Conservation (phyloP, 2,113 vertebrate species). For the Porphyrio hochstetteri region DNA sequence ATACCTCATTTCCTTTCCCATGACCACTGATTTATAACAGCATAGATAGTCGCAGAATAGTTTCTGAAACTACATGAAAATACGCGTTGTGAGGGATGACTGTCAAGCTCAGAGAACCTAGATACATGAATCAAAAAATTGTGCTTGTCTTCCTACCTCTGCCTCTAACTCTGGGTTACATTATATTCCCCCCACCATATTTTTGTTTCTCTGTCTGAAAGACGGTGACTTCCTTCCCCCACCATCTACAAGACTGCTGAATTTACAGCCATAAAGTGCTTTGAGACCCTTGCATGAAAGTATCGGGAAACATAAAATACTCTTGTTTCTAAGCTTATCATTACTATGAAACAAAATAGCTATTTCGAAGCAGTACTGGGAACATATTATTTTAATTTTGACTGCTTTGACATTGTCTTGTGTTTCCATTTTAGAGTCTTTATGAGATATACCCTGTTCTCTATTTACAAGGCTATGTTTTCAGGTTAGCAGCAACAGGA, state of each 20-base stretch:
- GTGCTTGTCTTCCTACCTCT: neutral
- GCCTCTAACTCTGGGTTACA: neutral
- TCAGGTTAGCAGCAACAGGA: neutral
- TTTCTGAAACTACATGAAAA: constrained; percentile 3
- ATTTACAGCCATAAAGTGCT: neutral
- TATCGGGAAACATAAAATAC: neutral
- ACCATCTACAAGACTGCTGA: neutral
- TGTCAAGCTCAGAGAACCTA: neutral
- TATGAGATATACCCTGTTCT: neutral
- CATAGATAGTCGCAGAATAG: neutral
- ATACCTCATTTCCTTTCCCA: neutral
- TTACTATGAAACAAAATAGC: neutral
- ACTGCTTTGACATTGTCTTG: neutral
- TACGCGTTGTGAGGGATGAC: neutral
- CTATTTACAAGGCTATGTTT: neutral
- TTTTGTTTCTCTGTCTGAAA: neutral
- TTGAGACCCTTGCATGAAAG: neutral
- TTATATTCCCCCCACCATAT: neutral
- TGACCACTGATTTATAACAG: neutral
- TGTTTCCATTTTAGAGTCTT: constrained; percentile 2
- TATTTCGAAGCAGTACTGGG: neutral
- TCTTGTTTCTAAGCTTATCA: constrained; percentile 17
- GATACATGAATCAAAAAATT: neutral
- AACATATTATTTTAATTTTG: constrained; percentile 8
- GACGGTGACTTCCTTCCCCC: neutral